Conservation (phyloP, 2,113 vertebrate genomes). For the Ursus arctos region DNA sequence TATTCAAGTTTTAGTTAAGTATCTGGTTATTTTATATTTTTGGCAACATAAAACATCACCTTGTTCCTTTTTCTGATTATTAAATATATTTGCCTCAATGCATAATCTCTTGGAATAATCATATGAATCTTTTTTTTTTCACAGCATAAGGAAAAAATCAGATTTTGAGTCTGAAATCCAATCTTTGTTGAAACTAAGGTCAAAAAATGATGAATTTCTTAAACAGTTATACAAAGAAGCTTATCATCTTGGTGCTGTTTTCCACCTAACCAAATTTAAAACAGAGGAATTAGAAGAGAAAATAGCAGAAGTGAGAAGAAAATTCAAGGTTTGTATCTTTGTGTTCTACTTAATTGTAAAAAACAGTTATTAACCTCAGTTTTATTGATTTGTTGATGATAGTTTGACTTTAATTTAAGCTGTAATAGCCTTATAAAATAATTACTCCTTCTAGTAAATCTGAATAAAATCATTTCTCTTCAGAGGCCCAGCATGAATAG, state of each 20-base stretch:
- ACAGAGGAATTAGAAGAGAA: conserved; percentile 85
- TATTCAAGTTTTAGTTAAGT: neutral
- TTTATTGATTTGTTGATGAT: neutral
- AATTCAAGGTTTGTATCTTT: conserved; percentile 82
- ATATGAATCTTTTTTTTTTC: conserved; percentile 46
- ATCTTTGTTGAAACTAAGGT: conserved; percentile 82
- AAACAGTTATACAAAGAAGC: conserved; percentile 86
- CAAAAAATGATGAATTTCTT: conserved; percentile 85
- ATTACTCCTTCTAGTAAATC: neutral
- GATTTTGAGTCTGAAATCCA: conserved; percentile 67
- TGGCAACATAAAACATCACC: neutral
- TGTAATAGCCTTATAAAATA: neutral
- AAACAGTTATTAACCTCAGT: neutral
- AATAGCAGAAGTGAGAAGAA: conserved; percentile 75
- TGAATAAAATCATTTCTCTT: neutral
- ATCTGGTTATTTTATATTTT: neutral
- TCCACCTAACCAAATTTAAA: conserved; percentile 81
- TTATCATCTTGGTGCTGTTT: conserved; percentile 79
- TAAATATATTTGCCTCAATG: conserved; percentile 25
- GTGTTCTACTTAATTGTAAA: conserved; percentile 12
- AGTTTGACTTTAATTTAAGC: conserved; percentile 8
- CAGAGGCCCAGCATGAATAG: neutral
- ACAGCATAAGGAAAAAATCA: conserved; percentile 78
- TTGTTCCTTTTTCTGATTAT: neutral
- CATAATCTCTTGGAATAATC: neutral